Evolutionary conservation across 2,888 invertebrate species (phyloP).

Genomic region (Atrina japonica): DNA sequence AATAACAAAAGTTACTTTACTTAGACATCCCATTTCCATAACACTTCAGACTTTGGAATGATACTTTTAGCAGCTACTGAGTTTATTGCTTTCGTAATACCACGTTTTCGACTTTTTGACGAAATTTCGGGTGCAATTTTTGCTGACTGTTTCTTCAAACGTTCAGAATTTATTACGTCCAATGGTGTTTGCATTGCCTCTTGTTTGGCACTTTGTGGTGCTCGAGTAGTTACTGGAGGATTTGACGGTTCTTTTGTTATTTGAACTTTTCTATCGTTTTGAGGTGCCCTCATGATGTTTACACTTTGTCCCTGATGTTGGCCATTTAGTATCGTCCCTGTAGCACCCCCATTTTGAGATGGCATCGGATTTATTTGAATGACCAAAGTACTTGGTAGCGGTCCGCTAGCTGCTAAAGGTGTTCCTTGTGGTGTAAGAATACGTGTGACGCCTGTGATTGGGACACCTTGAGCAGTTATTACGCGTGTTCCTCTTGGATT

Average conservation of each 20-base stretch:
- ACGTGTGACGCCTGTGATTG: background rate
- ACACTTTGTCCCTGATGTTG: background rate
- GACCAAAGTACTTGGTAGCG: constrained; percentile 8
- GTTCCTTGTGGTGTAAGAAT: background rate
- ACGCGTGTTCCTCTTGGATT: constrained; percentile 7
- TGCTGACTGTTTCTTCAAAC: too few species aligned
- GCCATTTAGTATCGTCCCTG: too few species aligned
- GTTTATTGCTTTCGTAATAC: too few species aligned
- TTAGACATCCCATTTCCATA: constrained; percentile 43
- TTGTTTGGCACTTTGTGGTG: too few species aligned
- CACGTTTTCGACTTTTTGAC: too few species aligned
- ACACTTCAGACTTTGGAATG: constrained; percentile 35
- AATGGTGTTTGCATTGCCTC: too few species aligned
- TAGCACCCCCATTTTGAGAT: background rate
- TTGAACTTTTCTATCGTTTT: background rate
- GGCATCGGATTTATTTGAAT: constrained; percentile 22
- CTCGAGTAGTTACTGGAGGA: too few species aligned
- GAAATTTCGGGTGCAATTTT: too few species aligned
- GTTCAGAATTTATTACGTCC: too few species aligned
- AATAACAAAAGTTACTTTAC: too few species aligned
- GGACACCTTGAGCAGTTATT: background rate
- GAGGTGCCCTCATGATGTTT: background rate
- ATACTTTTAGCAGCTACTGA: background rate
- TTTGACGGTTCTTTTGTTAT: background rate
- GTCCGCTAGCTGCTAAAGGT: background rate